These are phyloP conservation scores for Lycocerus yunnanus DNA, from an alignment of 2,888 invertebrate species.

Conservation along the genomic window DNA sequence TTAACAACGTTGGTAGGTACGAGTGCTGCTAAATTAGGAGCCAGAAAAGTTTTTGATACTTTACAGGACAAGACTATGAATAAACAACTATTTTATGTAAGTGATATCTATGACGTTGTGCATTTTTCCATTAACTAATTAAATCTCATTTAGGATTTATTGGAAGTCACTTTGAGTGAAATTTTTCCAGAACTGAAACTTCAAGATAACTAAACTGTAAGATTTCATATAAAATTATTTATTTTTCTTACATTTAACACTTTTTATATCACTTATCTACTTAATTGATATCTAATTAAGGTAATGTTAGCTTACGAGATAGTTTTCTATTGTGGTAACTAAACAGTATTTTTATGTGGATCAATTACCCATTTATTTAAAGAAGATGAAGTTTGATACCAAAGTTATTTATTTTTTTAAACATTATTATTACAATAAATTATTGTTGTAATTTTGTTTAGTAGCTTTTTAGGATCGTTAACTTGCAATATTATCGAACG, in stretches of 20 bases:
- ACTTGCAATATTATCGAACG: background rate
- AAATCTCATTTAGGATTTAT: conserved; percentile 63
- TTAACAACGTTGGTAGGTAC: conserved; percentile 84
- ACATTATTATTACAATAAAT: background rate
- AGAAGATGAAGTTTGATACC: background rate
- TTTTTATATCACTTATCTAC: background rate
- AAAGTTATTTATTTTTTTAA: background rate
- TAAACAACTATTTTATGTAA: conserved; percentile 89
- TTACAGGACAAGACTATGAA: conserved; percentile 84
- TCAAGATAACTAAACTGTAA: conserved; percentile 28
- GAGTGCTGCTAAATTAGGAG: conserved; percentile 81
- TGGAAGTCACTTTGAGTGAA: conserved; percentile 69
- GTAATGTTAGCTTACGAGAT: background rate
- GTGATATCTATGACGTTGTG: conserved; percentile 48
- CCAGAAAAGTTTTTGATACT: conserved; percentile 84
- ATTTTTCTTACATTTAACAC: conserved; percentile 9
- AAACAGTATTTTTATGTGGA: background rate
- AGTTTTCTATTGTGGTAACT: background rate
- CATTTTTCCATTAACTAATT: conserved; percentile 6
- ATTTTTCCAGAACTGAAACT: conserved; percentile 72
- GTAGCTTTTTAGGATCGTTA: background rate
- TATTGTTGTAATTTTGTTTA: background rate
- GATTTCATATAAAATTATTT: conserved; percentile 10
- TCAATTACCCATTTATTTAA: background rate
- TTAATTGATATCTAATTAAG: background rate